Evolutionary conservation across 2,113 vertebrate species (phyloP).

Genomic region (Synodontis membranacea): DNA sequence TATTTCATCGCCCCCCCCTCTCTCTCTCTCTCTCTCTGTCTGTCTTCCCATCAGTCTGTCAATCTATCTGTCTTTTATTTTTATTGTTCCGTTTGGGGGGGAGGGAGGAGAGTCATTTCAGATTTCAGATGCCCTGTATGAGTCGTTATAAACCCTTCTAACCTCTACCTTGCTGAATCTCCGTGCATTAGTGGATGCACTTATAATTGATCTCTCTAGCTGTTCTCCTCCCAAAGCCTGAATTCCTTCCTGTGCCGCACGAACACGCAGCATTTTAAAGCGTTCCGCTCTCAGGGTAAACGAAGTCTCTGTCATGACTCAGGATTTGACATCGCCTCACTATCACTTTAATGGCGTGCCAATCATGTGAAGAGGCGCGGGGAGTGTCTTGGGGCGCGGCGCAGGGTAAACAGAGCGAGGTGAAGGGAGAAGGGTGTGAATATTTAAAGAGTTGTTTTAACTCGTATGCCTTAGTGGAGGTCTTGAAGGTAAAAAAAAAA

Average conservation of each 20-base stretch:
- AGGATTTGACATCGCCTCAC: constrained; percentile 64
- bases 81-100: not conserved
- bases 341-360: constrained; percentile 67
- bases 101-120: not conserved
- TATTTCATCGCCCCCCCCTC: too few species aligned
- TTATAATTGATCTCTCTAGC: not conserved
- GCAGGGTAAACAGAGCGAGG: constrained; percentile 4
- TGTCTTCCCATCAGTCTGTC: too few species aligned
- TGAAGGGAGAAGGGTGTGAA: constrained; percentile 19
- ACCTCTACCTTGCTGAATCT: not conserved
- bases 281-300: constrained; percentile 47
- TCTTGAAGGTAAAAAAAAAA: not conserved
- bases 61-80: too few species aligned
- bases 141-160: not conserved
- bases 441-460: constrained; percentile 23
- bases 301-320: constrained; percentile 52
- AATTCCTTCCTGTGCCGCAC: constrained; percentile 41
- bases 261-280: constrained; percentile 58
- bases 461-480: not conserved
- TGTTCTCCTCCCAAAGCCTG: not conserved
- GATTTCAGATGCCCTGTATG: not conserved
- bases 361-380: constrained; percentile 55
- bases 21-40: too few species aligned
- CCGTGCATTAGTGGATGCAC: not conserved
- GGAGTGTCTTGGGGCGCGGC: constrained; percentile 34